Conservation (phyloP, 2,888 invertebrate genomes). For the Lasius platythorax region DNA sequence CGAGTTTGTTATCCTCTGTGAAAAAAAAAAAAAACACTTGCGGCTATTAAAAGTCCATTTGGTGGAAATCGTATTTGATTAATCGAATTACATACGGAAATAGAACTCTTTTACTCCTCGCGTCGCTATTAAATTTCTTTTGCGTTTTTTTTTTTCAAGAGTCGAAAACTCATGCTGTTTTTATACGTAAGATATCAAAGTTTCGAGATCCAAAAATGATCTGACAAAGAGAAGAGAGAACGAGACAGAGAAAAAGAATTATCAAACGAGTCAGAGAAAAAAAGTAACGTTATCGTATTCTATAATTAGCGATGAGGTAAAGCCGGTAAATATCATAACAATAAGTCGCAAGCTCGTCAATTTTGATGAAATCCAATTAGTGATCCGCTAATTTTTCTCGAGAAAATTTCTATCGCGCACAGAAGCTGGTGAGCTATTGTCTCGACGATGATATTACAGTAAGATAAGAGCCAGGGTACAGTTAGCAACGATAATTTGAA, state of each 20-base stretch:
- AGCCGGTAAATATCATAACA: not conserved
- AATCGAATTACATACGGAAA: not conserved
- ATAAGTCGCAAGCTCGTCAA: not conserved
- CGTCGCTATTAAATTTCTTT: not conserved
- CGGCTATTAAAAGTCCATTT: conserved; percentile 8
- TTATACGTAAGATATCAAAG: not conserved
- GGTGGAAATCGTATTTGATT: not conserved
- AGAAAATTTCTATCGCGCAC: not conserved
- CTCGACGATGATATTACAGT: not conserved
- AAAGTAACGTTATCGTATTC: not conserved
- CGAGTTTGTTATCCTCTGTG: not conserved
- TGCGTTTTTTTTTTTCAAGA: no score
- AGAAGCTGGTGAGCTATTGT: not conserved
- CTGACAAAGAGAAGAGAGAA: not conserved
- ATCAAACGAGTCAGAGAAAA: not conserved
- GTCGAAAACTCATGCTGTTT: not conserved
- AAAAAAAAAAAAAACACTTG: not conserved
- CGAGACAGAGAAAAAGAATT: not conserved
- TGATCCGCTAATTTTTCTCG: not conserved
- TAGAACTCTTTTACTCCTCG: not conserved
- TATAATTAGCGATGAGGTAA: conserved; percentile 1
- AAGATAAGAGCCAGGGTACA: conserved; percentile 8
- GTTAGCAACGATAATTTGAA: conserved; percentile 22
- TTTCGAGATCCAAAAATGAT: not conserved
- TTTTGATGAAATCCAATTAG: not conserved